Base-by-base conservation (phyloP, 2,797 vertebrate genomes). In the Sebastes flavidus region DNA sequence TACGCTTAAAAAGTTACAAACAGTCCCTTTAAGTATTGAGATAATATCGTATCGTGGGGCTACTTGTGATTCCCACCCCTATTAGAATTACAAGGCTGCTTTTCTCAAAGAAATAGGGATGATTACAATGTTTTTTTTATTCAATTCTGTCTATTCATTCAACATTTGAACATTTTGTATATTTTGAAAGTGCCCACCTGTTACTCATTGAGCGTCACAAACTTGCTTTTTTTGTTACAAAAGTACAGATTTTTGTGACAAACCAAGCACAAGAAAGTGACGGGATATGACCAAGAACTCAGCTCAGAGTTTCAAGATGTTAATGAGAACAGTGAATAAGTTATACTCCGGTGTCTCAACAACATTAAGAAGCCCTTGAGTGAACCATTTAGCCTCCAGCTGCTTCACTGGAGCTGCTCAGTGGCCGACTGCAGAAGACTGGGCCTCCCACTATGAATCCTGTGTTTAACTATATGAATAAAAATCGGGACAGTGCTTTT, bases 311-410 rank as follows among this genome's bases (percentile, higher is more conserved):
- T 49, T 32, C 24, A 66, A 14, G 75, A 46, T 25, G 8, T 63
- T 55, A 67, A 12, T 16, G 18, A 49, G 27, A 61, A 66, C 24
- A 70, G 30, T 70, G 52, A 61, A 78, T 80, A 24, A 46, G 25
- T 63, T 67, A 67, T n/a, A 69, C 20, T 49, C 27, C 20, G 20
- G 7, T 59, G 72, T n/a, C 67, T 72, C 5, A 1, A 81, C 58
- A 79, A 34, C 63, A 73, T 55, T 38, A 34, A 38, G 11, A 70
- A 80, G 22, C 56, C 61, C 68, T 18, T 20, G 29, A 73, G 58
- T 72, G 55, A 81, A 52, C 69, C 66, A 77, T 84, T 90, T 77
- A 78, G 78, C 79, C 76, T 75, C 65, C 66, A 72, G 69, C 65
- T 69, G 71, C 69, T 78, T 72, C n/a, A 80, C 20, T 67, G 73